Conservation (phyloP, 2,888 invertebrate genomes). For the Apodemia duryi region DNA sequence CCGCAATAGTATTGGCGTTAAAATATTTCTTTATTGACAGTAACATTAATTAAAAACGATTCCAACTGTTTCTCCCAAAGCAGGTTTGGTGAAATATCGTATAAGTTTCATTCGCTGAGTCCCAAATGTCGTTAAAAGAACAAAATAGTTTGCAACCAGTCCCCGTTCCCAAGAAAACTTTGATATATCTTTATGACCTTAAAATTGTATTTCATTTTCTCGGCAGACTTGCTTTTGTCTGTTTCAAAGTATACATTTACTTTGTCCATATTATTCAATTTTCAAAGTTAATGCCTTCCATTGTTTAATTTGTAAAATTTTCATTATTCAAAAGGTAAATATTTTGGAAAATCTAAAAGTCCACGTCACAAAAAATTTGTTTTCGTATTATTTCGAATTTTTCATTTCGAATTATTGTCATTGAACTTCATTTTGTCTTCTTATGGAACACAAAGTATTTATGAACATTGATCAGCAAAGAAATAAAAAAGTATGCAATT, state of each 20-base stretch:
- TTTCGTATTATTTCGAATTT: too few species aligned
- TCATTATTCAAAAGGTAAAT: too few species aligned
- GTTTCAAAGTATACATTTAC: slow-evolving; percentile 13
- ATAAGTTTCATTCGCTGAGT: slow-evolving; percentile 25
- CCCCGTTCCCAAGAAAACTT: slow-evolving; percentile 16
- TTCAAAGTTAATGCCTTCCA: not conserved
- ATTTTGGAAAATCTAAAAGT: too few species aligned
- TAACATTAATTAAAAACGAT: slow-evolving; percentile 18
- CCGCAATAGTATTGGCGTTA: not conserved
- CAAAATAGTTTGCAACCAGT: slow-evolving; percentile 21
- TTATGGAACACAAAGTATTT: too few species aligned
- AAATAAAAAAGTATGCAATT: too few species aligned
- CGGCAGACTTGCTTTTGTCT: slow-evolving; percentile 5
- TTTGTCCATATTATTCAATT: not conserved
- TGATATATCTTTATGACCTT: slow-evolving; percentile 21
- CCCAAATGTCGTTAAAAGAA: slow-evolving; percentile 28
- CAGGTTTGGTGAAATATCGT: slow-evolving; percentile 24
- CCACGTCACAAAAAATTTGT: too few species aligned
- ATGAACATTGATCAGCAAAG: too few species aligned
- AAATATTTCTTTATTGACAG: not conserved
- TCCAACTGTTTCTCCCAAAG: slow-evolving; percentile 20
- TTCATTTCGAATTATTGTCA: too few species aligned
- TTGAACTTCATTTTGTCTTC: too few species aligned
- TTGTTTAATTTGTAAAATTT: not conserved
- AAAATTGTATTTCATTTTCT: slow-evolving; percentile 18